A percentile compares a stretch with the other conserved stretches of the same genome.
These are phyloP conservation scores for Oreochromis mossambicus DNA, from an alignment of 2,797 vertebrate genomes.

Conservation along the genomic window DNA sequence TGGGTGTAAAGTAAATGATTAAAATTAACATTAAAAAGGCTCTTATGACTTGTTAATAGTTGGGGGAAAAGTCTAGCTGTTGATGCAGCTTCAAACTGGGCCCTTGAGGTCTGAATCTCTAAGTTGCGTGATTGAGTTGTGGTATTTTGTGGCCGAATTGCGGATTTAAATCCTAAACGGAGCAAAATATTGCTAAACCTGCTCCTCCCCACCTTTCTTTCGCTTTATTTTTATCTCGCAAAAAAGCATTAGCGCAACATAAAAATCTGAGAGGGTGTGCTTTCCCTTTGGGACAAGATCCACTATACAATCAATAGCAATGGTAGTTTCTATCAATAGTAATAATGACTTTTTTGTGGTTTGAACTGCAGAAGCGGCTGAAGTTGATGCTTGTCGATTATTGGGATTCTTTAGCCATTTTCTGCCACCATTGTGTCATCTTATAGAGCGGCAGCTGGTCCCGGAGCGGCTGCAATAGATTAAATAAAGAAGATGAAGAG, in stretches of 20 bases:
- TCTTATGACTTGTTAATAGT: neutral
- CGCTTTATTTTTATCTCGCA: neutral
- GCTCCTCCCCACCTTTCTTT: neutral
- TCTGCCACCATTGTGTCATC: neutral
- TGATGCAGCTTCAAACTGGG: neutral
- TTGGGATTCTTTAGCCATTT: neutral
- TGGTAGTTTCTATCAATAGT: neutral
- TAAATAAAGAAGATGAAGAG: neutral
- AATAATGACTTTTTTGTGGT: neutral
- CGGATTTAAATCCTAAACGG: neutral
- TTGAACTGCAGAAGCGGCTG: neutral
- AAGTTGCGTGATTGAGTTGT: neutral
- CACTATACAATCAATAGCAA: neutral
- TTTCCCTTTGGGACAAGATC: neutral
- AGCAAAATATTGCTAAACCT: neutral
- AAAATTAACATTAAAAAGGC: neutral
- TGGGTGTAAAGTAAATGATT: neutral
- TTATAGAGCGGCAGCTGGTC: neutral
- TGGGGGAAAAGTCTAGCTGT: neutral
- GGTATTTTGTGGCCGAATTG: neutral
- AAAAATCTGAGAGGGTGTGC: neutral
- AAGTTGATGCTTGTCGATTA: neutral
- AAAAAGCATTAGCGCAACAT: neutral
- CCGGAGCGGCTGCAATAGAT: neutral
- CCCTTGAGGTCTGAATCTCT: neutral